Conservation (phyloP, 2,888 invertebrate genomes). For the Fragum sueziense region DNA sequence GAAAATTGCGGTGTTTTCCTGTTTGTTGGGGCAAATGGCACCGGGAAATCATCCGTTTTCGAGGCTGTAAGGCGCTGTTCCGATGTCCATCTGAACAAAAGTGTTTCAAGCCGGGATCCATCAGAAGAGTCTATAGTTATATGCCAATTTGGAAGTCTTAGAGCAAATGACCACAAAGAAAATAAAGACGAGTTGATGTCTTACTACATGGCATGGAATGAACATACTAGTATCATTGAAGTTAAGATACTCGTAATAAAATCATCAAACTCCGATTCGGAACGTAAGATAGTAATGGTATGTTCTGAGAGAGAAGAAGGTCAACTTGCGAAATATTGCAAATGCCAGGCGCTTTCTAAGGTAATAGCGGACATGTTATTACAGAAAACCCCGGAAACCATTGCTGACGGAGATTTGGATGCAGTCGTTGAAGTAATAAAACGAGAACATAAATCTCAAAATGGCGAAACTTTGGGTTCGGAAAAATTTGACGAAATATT, state of each 20-base stretch:
- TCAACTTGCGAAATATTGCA: not conserved
- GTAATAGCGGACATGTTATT: not conserved
- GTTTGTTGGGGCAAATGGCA: not conserved
- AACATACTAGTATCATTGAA: not conserved
- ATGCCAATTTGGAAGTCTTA: not conserved
- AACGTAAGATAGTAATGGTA: not conserved
- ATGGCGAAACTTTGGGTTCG: no score
- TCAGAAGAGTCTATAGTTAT: not conserved
- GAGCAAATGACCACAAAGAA: not conserved
- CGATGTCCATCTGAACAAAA: not conserved
- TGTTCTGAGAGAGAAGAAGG: not conserved
- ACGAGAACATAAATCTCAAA: not conserved
- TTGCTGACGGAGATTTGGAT: not conserved
- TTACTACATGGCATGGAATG: not conserved
- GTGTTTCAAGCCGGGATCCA: not conserved
- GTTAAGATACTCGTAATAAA: not conserved
- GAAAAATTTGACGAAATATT: not conserved
- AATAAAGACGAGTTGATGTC: no score
- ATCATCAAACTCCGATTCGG: not conserved
- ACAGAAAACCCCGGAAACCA: not conserved
- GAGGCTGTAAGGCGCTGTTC: not conserved
- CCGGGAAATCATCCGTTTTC: not conserved
- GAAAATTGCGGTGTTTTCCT: not conserved
- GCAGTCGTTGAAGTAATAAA: not conserved
- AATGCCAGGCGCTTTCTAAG: not conserved